Evolutionary conservation across 1,140 invertebrate genomes (phyloP), one percentile per base, ranked within the genome.

Genomic region (Cataglyphis hispanica): DNA sequence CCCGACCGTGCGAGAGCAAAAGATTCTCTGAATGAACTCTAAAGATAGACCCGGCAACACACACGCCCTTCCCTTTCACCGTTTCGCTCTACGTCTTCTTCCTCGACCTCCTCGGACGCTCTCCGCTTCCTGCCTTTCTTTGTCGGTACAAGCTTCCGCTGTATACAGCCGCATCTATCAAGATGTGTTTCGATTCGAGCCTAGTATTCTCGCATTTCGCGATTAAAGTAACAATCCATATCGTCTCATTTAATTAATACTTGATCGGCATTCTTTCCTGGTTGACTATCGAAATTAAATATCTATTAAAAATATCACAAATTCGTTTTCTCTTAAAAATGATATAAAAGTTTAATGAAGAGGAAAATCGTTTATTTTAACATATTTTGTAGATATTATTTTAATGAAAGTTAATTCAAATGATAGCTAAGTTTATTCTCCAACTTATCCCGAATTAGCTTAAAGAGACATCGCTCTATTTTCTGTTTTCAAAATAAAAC

Each of bases 1-100:
- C 87, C 75, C 80, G 85, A 27, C 46, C 50, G 78, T 75, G 78
- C 37, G 53, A 60, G 67, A 80, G 83, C 84, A 84, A 88, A 92
- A 92, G 90, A 93, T 93, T 92, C 92, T 90, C 91, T 93, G 92
- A 93, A 94, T 93, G 92, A 93, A 91, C 83, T 93, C 93, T 93
- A 93, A 93, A 94, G 91, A 93, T 94, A 94, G 91, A 91, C 85
- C 76, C 89, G 89, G 75, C 56, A 83, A 83, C 78, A 37, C 78
- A 37, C 88, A 66, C 74, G 46, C 63, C 86, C 88, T 85, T 72
- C 86, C 84, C 81, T 63, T 86, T 67, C 86, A 89, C 81, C 46
- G 43, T 85, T 70, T 91, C 78, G 72, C 86, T 76, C 86, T 76
- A 81, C 86, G 85, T 89, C 87, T 87, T 87, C 91, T 86, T 78